These are phyloP conservation scores for Cydia strobilella DNA, from an alignment of 1,140 invertebrate species.

Conservation along the genomic window DNA sequence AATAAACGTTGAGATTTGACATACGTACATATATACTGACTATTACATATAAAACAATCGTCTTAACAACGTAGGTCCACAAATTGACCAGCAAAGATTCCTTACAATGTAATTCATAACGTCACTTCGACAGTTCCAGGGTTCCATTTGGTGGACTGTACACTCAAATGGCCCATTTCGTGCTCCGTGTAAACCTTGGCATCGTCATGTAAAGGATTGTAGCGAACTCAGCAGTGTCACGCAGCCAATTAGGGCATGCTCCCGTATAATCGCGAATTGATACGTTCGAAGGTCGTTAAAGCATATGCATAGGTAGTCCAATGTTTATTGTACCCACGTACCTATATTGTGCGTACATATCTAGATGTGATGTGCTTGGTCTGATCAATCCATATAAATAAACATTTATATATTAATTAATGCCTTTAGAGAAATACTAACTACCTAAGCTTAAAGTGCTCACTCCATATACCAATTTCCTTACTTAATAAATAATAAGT, in stretches of 20 bases:
- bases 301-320: neutral
- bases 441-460: no score
- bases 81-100: no score
- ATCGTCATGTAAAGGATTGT: slow-evolving; percentile 12
- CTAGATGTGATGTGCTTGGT: neutral
- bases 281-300: slow-evolving; percentile 8
- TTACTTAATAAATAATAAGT: no score
- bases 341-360: no score
- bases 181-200: neutral
- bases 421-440: no score
- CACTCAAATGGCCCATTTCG: neutral
- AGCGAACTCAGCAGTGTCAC: slow-evolving; percentile 1
- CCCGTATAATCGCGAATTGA: slow-evolving; percentile 24
- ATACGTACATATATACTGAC: no score
- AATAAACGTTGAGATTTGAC: no score
- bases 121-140: neutral
- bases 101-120: neutral
- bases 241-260: slow-evolving; percentile 22
- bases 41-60: no score
- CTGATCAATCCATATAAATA: neutral
- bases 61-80: no score
- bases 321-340: no score
- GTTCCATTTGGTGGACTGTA: neutral
- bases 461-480: no score
- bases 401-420: neutral